Evolutionary conservation across 1,140 invertebrate species (phyloP).

Genomic region (Zaprionus nigranus): DNA sequence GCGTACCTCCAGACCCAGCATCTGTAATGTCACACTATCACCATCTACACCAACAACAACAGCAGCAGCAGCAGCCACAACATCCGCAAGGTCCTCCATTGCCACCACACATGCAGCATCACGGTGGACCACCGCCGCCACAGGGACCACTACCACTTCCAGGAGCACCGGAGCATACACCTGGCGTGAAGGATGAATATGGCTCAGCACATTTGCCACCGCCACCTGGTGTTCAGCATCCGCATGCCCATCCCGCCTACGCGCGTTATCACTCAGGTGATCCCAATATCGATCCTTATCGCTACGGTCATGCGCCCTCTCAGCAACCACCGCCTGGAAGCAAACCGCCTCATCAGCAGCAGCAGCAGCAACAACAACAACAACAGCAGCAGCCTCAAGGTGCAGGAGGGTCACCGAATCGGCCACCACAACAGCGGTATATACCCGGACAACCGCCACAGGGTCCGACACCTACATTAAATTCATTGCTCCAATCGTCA

Average conservation of each 20-base stretch:
- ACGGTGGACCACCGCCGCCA: conserved; percentile 63
- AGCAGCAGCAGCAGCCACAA: conserved; percentile 67
- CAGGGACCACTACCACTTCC: conserved; percentile 53
- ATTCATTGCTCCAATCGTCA: conserved; percentile 94
- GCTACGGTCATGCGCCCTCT: conserved; percentile 71
- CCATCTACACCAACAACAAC: conserved; percentile 63
- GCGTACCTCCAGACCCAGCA: conserved; percentile 66
- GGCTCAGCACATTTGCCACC: conserved; percentile 73
- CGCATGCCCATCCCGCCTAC: conserved; percentile 75
- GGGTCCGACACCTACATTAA: conserved; percentile 95
- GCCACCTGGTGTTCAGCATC: conserved; percentile 58
- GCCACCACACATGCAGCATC: conserved; percentile 72
- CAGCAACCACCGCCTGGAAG: conserved; percentile 66
- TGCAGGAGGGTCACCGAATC: conserved; percentile 73
- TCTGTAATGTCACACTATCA: conserved; percentile 74
- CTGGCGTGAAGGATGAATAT: conserved; percentile 76
- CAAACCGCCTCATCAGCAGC: conserved; percentile 64
- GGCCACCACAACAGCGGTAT: conserved; percentile 80
- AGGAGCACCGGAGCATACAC: conserved; percentile 64
- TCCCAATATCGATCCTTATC: conserved; percentile 83
- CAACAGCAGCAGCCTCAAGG: conserved; percentile 64
- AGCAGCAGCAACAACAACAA: conserved; percentile 57
- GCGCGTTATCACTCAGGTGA: conserved; percentile 75
- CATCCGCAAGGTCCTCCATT: conserved; percentile 49
- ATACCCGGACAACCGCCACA: conserved; percentile 86